These are phyloP conservation scores for Hippopotamus amphibius DNA, from an alignment of 2,113 vertebrate genomes.

Conservation along the genomic window DNA sequence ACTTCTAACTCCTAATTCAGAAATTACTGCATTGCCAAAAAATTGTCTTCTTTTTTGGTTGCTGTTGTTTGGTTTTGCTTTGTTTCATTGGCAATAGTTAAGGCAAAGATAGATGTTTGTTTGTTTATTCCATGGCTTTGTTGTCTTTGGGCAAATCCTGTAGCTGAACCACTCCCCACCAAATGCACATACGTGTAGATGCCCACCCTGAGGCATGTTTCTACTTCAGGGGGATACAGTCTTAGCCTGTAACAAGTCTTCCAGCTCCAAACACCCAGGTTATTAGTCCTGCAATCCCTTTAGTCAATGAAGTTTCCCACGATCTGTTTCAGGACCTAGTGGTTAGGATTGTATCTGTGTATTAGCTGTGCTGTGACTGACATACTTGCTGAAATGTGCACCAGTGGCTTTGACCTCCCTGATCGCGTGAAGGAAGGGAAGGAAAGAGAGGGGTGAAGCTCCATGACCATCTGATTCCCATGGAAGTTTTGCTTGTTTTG, in stretches of 20 bases:
- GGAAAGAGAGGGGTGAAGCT: background rate
- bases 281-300: background rate
- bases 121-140: background rate
- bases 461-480: conserved; percentile 17
- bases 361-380: background rate
- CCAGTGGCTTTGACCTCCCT: background rate
- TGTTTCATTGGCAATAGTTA: background rate
- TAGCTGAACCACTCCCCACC: background rate
- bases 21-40: conserved; percentile 37
- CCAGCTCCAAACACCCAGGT: background rate
- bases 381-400: background rate
- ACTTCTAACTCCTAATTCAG: background rate
- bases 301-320: background rate
- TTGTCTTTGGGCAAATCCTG: background rate
- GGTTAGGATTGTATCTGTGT: background rate
- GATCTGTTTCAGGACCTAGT: background rate
- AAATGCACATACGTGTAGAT: background rate
- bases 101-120: conserved; percentile 34
- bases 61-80: conserved; percentile 6
- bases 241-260: background rate
- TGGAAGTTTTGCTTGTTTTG: conserved; percentile 45
- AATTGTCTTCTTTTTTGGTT: background rate
- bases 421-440: background rate
- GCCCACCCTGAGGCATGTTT: background rate
- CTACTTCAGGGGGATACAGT: background rate